Percentiles rank a stretch among this genome's conserved stretches.
phyloP scores from a whole-genome alignment of 2,113 vertebrate species.

The Sisor rabdophorus region DNA sequence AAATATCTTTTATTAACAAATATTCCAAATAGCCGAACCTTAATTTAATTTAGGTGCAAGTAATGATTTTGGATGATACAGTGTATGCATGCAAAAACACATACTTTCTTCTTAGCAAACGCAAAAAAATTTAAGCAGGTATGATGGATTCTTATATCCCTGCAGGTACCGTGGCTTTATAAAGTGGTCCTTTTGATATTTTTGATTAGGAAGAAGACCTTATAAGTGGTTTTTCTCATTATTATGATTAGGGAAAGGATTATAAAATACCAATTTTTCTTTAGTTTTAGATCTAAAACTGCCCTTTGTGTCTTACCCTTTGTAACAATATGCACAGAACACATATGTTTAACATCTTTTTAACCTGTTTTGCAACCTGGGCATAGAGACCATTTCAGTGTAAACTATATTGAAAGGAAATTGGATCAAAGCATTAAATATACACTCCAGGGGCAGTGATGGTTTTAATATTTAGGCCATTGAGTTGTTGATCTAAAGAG shows the following conservation, averaged over 20 bases:
- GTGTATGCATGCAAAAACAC: background rate
- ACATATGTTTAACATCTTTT: slow-evolving; percentile 24
- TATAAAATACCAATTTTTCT: slow-evolving; percentile 36
- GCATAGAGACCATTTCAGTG: slow-evolving; percentile 10
- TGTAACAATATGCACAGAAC: slow-evolving; percentile 31
- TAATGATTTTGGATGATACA: background rate
- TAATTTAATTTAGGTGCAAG: background rate
- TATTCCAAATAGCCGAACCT: background rate
- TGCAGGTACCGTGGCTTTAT: slow-evolving; percentile 45
- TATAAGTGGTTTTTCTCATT: slow-evolving; percentile 49
- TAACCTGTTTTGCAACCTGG: slow-evolving; percentile 16
- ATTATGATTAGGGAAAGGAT: slow-evolving; percentile 36
- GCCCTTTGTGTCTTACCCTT: slow-evolving; percentile 42
- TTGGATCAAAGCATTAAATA: background rate
- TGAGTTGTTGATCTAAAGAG: too few species aligned
- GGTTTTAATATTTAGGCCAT: too few species aligned
- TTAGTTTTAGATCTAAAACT: slow-evolving; percentile 42
- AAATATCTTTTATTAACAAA: slow-evolving; percentile 1
- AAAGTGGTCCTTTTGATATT: slow-evolving; percentile 48
- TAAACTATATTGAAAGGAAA: slow-evolving; percentile 12
- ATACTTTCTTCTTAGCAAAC: background rate
- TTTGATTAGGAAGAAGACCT: slow-evolving; percentile 28
- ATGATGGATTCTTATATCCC: slow-evolving; percentile 35
- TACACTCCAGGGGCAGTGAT: background rate
- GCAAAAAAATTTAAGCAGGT: background rate